Conservation (phyloP, 1,140 invertebrate species). For the Watersipora subatra region DNA sequence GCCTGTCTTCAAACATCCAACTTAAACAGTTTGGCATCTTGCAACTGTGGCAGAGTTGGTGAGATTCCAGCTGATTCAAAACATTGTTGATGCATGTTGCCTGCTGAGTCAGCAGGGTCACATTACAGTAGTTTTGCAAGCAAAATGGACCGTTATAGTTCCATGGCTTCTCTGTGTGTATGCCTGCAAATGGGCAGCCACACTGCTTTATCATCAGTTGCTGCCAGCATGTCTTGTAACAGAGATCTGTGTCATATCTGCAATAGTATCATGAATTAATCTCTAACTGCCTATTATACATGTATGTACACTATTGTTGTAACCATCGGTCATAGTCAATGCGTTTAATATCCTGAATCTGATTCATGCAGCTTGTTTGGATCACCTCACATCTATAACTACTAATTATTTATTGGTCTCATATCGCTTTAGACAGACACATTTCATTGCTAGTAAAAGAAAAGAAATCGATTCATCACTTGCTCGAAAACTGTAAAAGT, state of each 20-base stretch:
- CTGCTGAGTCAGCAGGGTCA: background rate
- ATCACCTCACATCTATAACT: no score
- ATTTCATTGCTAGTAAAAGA: no score
- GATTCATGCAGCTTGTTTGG: no score
- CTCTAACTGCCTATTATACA: no score
- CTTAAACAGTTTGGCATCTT: background rate
- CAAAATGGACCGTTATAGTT: background rate
- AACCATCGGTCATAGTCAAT: no score
- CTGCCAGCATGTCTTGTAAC: background rate
- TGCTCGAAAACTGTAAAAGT: no score
- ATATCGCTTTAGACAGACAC: no score
- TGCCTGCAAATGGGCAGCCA: background rate
- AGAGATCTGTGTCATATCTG: background rate
- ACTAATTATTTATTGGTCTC: no score
- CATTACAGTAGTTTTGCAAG: background rate
- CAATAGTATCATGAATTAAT: background rate
- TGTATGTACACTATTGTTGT: no score
- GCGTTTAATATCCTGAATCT: no score
- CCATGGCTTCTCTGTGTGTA: background rate
- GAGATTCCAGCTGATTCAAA: background rate
- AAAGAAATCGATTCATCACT: no score
- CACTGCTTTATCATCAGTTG: background rate
- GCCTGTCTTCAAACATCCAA: background rate
- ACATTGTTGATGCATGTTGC: background rate
- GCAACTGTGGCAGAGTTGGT: background rate